Conservation (phyloP, 2,797 vertebrate genomes). For the Streptopelia turtur region DNA sequence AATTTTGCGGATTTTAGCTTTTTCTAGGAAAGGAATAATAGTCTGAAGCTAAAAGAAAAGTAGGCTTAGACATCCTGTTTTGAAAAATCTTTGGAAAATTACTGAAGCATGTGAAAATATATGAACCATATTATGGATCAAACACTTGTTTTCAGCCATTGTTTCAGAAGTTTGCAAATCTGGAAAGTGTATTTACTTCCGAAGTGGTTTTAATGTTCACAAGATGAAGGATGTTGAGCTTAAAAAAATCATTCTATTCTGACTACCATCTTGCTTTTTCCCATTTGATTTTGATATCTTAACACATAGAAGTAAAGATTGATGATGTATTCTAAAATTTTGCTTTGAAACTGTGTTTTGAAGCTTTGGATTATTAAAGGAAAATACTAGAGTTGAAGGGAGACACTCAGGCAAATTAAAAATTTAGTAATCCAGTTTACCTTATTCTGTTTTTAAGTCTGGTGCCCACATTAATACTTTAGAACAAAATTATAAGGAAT, state of each 20-base stretch:
- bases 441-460: neutral
- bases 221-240: neutral
- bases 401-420: neutral
- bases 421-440: neutral
- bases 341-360: neutral
- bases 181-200: neutral
- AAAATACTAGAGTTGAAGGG: neutral
- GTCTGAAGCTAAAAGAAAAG: neutral
- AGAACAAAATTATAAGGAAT: neutral
- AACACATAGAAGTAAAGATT: neutral
- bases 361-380: neutral
- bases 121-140: neutral
- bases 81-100: conserved; percentile 12
- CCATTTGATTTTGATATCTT: neutral
- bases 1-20: neutral
- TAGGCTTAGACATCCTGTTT: neutral
- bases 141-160: neutral
- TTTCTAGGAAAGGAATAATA: neutral
- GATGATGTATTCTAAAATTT: neutral
- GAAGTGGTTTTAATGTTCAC: neutral
- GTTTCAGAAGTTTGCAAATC: neutral
- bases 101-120: neutral
- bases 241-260: neutral
- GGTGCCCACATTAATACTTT: neutral
- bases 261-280: neutral